These are phyloP conservation scores for Parapsyche elsis DNA, from an alignment of 1,140 invertebrate species.

Conservation along the genomic window DNA sequence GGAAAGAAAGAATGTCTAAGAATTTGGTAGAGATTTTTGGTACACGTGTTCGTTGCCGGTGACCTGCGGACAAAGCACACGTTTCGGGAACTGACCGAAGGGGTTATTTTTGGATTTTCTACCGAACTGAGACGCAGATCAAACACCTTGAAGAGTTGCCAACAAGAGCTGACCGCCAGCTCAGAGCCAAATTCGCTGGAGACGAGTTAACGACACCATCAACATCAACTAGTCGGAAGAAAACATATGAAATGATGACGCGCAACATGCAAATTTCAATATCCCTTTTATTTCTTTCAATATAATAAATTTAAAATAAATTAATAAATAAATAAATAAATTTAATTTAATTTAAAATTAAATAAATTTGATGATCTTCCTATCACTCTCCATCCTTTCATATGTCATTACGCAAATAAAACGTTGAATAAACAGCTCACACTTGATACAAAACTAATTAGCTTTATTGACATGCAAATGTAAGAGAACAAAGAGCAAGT, in stretches of 20 bases:
- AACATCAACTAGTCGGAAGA: not conserved
- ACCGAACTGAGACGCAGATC: constrained; percentile 39
- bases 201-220: not conserved
- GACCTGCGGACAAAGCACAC: constrained; percentile 27
- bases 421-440: too few species aligned
- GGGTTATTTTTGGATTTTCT: constrained; percentile 17
- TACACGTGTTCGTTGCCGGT: not conserved
- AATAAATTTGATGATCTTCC: too few species aligned
- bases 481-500: not conserved
- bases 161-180: not conserved
- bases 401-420: too few species aligned
- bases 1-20: not conserved
- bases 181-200: not conserved
- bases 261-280: not conserved
- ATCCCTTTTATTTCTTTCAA: too few species aligned
- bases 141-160: constrained; percentile 34
- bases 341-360: too few species aligned
- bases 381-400: too few species aligned
- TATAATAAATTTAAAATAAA: too few species aligned
- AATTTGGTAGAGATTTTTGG: too few species aligned
- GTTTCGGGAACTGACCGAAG: constrained; percentile 26
- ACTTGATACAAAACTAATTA: too few species aligned
- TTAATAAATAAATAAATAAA: too few species aligned
- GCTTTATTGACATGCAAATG: too few species aligned
- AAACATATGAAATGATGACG: not conserved